Percentiles rank a stretch among this genome's conserved stretches.
Evolutionary conservation across 1,140 invertebrate species (phyloP).

Genomic region (Phortica variegata): DNA sequence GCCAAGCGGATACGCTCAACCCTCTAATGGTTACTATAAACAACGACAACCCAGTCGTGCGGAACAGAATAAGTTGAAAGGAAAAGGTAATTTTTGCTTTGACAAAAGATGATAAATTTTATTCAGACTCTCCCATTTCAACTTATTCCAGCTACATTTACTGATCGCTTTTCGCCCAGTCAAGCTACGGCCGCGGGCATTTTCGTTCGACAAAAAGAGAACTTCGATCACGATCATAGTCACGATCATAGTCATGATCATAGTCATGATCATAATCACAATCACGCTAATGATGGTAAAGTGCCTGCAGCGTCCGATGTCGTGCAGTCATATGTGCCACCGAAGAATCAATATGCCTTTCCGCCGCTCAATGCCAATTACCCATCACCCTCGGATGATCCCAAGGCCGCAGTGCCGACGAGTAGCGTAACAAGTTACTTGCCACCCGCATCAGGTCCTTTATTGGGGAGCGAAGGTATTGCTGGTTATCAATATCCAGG

Average conservation of each 20-base stretch:
- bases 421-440: constrained; percentile 40
- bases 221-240: constrained; percentile 20
- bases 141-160: constrained; percentile 21
- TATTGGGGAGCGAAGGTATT: constrained; percentile 14
- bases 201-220: no score
- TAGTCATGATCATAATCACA: constrained; percentile 23
- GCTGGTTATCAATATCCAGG: constrained; percentile 31
- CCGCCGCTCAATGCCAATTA: constrained; percentile 46
- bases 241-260: constrained; percentile 25
- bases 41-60: constrained; percentile 18
- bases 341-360: constrained; percentile 43
- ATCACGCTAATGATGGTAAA: constrained; percentile 19
- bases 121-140: background rate
- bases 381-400: constrained; percentile 34
- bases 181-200: constrained; percentile 38
- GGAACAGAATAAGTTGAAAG: constrained; percentile 22
- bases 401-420: constrained; percentile 31
- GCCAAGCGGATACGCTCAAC: constrained; percentile 20
- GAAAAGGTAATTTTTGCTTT: constrained; percentile 4
- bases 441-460: constrained; percentile 41
- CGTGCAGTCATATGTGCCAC: constrained; percentile 33
- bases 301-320: constrained; percentile 29
- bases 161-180: constrained; percentile 44
- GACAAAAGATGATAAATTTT: background rate
- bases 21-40: constrained; percentile 11